Evolutionary conservation across 64 coral and sea anemone genomes (phyloP).

Genomic region (Actinia equina): DNA sequence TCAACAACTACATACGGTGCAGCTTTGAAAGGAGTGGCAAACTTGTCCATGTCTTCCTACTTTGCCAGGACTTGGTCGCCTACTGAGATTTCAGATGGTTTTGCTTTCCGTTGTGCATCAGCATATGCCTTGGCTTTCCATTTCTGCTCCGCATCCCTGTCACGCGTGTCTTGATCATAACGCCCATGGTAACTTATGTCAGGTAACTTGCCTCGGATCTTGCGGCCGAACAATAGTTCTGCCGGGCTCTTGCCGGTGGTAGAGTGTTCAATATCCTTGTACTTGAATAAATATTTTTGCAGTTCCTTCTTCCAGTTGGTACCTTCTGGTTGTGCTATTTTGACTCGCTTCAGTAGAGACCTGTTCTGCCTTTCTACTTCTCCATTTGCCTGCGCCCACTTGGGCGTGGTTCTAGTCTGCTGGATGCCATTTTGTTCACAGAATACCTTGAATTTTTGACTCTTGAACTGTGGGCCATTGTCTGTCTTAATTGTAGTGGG

Average conservation of each 20-base stretch:
- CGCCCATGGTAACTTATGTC: neutral
- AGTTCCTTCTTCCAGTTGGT: conserved; percentile 27
- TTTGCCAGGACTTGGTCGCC: neutral
- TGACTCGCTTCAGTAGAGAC: neutral
- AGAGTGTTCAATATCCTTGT: conserved; percentile 26
- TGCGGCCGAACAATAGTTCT: conserved; percentile 23
- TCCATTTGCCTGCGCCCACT: conserved; percentile 19
- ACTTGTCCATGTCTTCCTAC: neutral
- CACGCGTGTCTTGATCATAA: neutral
- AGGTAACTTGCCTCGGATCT: conserved; percentile 26
- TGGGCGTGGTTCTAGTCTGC: conserved; percentile 9
- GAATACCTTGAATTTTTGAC: conserved; percentile 2
- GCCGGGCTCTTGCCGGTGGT: conserved; percentile 37
- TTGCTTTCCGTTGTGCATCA: neutral
- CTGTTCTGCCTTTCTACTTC: conserved; percentile 19
- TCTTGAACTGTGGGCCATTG: conserved; percentile 34
- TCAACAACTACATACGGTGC: neutral
- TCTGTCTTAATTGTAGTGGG: conserved; percentile 19
- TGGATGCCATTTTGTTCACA: conserved; percentile 13
- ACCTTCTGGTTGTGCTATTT: conserved; percentile 28
- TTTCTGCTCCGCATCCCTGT: conserved; percentile 12
- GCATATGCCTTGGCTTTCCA: neutral
- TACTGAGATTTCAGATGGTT: neutral
- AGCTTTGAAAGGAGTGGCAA: neutral
- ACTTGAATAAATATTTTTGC: conserved; percentile 27